Evolutionary conservation across 1,140 invertebrate species (phyloP).

Genomic region (Pinna nobilis): DNA sequence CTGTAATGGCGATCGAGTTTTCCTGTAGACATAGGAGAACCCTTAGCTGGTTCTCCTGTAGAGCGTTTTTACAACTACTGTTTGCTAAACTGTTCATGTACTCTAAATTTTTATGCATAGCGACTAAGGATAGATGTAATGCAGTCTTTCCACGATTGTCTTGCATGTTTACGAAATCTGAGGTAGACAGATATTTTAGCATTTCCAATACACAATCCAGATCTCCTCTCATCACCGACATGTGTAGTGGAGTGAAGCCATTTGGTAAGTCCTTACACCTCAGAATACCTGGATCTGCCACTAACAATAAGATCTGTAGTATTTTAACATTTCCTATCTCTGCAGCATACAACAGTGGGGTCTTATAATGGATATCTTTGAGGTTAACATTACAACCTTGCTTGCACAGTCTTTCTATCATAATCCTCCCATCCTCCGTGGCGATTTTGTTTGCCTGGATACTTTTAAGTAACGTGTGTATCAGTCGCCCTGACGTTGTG

Average conservation of each 20-base stretch:
- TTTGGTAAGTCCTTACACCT: constrained; percentile 34
- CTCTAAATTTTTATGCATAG: constrained; percentile 48
- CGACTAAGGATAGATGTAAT: constrained; percentile 39
- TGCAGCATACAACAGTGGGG: constrained; percentile 48
- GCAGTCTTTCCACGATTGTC: constrained; percentile 48
- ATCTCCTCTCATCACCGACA: constrained; percentile 56
- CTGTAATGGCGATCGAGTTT: constrained; percentile 46
- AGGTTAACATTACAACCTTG: constrained; percentile 54
- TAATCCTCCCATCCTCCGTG: constrained; percentile 21
- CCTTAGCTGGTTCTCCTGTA: constrained; percentile 18
- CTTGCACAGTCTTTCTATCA: constrained; percentile 38
- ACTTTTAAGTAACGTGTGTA: constrained; percentile 51
- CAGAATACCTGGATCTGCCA: constrained; percentile 38
- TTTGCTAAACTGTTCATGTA: constrained; percentile 44
- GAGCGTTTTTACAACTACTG: constrained; percentile 5
- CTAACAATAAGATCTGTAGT: constrained; percentile 42
- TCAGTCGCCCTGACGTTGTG: constrained; percentile 54
- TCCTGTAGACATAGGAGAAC: constrained; percentile 40
- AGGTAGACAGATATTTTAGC: constrained; percentile 29
- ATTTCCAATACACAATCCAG: constrained; percentile 52
- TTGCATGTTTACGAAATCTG: constrained; percentile 39
- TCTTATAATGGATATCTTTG: constrained; percentile 45
- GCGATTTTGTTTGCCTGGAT: constrained; percentile 43
- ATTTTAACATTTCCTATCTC: constrained; percentile 54
- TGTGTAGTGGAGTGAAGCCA: constrained; percentile 55